Evolutionary conservation across 2,888 invertebrate species (phyloP), one percentile per base, ranked within the genome.

Genomic region (Aquatica leii): DNA sequence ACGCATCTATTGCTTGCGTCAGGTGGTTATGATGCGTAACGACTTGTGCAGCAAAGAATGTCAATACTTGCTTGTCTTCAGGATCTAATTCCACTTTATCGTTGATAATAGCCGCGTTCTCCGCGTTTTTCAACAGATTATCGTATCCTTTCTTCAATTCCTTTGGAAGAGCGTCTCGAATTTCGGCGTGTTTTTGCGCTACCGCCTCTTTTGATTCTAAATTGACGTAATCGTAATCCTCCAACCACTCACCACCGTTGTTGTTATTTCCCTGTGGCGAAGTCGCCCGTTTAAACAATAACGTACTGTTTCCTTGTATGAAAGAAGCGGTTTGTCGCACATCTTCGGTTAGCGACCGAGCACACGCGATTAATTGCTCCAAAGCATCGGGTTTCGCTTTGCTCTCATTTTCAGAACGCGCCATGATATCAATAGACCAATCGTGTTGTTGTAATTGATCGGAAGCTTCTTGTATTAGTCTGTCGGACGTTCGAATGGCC

Each of bases 151-250:
- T 89, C 69, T 89, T 86, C 34, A 93, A 82, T 77, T 91, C 90
- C 76, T 87, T 87, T 0, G 92, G 91, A 67, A 93, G 80, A 18
- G 88, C 86, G 62, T 91, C 90, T 18, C 91, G 84, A 2, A 93
- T 86, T 73, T 90, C 90, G 6, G 90, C 90, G 73, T 92, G 87
- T 71, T 90, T 89, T 66, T 89, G 86, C 15, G 89, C 88, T 1
- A 88, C 86, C 24, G 86, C 85, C 69, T 91, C 88, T 74, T 90
- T 88, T 1, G 93, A 90, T 78, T 92, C 89, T 77, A 96, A 84
- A 76, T 92, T 91, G 49, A 96, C 95, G 78, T 97, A 97, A 81
- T 96, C 96, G 78, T 95, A 94, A 78, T 96, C 95, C 76, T 94
- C 94, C 17, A 88, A 84, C 86, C 90, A 89, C 62, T 90, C 90